Conservation (phyloP, 2,797 vertebrate genomes). For the Enteromius viviparus region DNA sequence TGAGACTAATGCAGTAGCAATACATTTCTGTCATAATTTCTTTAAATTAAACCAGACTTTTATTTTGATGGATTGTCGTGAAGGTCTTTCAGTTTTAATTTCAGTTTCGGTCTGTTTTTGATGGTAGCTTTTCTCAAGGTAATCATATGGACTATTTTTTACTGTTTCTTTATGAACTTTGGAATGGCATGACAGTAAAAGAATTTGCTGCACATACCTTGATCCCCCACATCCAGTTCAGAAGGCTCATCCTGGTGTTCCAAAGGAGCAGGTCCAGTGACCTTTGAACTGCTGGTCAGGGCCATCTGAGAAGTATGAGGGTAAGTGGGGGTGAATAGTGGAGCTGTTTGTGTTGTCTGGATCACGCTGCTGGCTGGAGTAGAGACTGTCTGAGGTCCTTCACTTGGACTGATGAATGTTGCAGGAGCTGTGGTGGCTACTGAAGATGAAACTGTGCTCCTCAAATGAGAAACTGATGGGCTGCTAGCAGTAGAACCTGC, state of each 20-base stretch:
- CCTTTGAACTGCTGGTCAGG: constrained; percentile 43
- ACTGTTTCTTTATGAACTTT: not conserved
- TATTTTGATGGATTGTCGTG: too few species aligned
- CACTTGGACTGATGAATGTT: constrained; percentile 43
- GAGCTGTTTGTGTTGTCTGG: constrained; percentile 12
- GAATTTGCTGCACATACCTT: constrained; percentile 64
- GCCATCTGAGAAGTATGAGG: constrained; percentile 38
- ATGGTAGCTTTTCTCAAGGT: too few species aligned
- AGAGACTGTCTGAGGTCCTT: constrained; percentile 55
- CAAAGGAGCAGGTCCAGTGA: constrained; percentile 46
- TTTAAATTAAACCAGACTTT: too few species aligned
- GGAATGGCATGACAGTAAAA: not conserved
- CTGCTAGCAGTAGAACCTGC: constrained; percentile 53
- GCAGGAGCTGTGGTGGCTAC: constrained; percentile 41
- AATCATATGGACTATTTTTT: not conserved
- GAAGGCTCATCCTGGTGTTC: constrained; percentile 64
- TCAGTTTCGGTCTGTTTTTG: too few species aligned
- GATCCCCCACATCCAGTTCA: constrained; percentile 75
- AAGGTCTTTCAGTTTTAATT: too few species aligned
- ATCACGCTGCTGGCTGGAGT: constrained; percentile 46
- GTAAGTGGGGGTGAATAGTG: constrained; percentile 48
- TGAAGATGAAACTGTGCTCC: constrained; percentile 49
- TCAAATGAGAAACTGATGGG: constrained; percentile 48
- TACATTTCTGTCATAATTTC: too few species aligned
- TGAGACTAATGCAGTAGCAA: too few species aligned